Evolutionary conservation across 2,888 invertebrate genomes (phyloP).

Genomic region (Frankliniella fusca): DNA sequence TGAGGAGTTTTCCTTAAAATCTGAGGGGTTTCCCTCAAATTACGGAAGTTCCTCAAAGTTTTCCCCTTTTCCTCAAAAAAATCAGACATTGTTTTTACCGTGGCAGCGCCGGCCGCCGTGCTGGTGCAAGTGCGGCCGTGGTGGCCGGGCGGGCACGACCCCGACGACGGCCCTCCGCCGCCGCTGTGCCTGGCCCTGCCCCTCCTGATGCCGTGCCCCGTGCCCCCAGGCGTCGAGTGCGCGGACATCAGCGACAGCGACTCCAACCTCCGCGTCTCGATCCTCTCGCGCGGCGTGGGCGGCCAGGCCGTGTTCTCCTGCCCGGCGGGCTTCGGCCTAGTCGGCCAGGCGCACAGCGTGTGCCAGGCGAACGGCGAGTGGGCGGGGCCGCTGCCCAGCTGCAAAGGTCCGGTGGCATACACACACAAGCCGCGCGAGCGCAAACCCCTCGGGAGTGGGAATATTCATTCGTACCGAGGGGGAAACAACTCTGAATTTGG

Average conservation of each 20-base stretch:
- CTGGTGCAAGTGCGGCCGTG: slow-evolving; percentile 9
- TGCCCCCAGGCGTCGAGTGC: slow-evolving; percentile 65
- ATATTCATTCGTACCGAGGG: too few relatives aligned
- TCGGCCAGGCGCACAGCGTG: slow-evolving; percentile 69
- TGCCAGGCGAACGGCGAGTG: slow-evolving; percentile 75
- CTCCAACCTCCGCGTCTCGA: slow-evolving; percentile 63
- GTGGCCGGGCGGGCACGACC: slow-evolving; percentile 10
- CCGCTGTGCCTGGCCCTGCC: slow-evolving; percentile 14
- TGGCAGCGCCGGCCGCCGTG: background rate
- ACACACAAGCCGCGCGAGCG: background rate
- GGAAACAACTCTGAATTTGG: too few relatives aligned
- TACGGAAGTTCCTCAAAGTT: too few relatives aligned
- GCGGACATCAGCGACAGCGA: slow-evolving; percentile 62
- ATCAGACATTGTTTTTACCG: too few relatives aligned
- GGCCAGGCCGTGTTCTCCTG: slow-evolving; percentile 77
- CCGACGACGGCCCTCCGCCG: background rate
- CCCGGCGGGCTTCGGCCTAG: slow-evolving; percentile 68
- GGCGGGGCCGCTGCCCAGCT: slow-evolving; percentile 71
- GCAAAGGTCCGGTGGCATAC: slow-evolving; percentile 55
- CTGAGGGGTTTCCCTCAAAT: too few relatives aligned
- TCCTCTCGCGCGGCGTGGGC: slow-evolving; percentile 74
- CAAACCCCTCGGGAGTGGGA: too few relatives aligned
- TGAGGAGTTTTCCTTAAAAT: too few relatives aligned
- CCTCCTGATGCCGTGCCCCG: slow-evolving; percentile 15
- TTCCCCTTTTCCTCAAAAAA: too few relatives aligned